phyloP scores from a whole-genome alignment of 2,888 invertebrate species.

The Dascillus cervinus region DNA sequence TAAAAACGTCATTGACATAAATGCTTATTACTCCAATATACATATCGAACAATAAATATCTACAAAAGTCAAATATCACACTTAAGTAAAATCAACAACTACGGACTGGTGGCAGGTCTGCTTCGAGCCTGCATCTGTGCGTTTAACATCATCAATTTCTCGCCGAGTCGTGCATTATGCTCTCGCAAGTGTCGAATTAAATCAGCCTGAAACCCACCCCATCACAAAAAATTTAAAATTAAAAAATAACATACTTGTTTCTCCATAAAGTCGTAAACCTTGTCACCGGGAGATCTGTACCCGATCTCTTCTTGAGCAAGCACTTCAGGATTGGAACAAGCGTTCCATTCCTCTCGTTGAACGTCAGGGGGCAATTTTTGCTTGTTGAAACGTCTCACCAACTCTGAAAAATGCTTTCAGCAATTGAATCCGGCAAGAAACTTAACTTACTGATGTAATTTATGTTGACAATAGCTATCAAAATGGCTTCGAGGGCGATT shows the following conservation, averaged over 20 bases:
- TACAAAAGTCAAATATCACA: no score
- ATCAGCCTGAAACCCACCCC: slow-evolving; percentile 46
- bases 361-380: slow-evolving; percentile 55
- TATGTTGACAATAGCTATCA: slow-evolving; percentile 45
- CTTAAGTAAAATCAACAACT: no score
- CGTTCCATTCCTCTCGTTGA: slow-evolving; percentile 51
- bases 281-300: slow-evolving; percentile 43
- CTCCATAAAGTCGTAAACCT: slow-evolving; percentile 54
- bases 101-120: slow-evolving; percentile 9
- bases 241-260: slow-evolving; percentile 45
- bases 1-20: no score
- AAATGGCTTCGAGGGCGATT: slow-evolving; percentile 45
- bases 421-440: not conserved
- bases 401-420: slow-evolving; percentile 41
- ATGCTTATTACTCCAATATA: no score
- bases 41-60: no score
- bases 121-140: slow-evolving; percentile 41
- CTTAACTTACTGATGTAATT: slow-evolving; percentile 47
- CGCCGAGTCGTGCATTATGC: slow-evolving; percentile 57
- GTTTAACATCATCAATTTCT: slow-evolving; percentile 55
- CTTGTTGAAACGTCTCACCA: slow-evolving; percentile 54
- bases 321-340: slow-evolving; percentile 44
- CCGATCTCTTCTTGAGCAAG: slow-evolving; percentile 47
- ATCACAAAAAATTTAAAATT: not conserved
- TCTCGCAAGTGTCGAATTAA: slow-evolving; percentile 60